Conservation (phyloP, 2,888 invertebrate species). For the Phorcus lineatus region DNA sequence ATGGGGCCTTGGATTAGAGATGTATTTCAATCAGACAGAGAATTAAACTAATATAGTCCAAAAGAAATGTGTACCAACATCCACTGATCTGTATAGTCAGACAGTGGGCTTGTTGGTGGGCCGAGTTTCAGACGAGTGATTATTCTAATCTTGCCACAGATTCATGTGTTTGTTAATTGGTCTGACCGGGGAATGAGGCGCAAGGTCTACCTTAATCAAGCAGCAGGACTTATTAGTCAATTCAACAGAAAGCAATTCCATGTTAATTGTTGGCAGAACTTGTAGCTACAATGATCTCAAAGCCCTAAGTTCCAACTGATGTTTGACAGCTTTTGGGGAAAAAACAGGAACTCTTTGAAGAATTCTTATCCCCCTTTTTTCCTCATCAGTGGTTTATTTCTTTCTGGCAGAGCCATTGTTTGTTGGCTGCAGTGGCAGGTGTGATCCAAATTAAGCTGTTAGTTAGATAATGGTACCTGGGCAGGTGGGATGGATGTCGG, state of each 20-base stretch:
- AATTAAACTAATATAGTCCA: no score
- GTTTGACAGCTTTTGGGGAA: background rate
- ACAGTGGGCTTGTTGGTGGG: no score
- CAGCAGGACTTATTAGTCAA: no score
- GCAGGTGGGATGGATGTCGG: background rate
- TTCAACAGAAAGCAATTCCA: no score
- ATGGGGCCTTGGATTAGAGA: background rate
- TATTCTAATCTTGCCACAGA: no score
- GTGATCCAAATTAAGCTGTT: constrained; percentile 7
- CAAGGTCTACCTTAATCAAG: no score
- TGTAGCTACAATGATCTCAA: background rate
- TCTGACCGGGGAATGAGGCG: no score
- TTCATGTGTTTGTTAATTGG: no score
- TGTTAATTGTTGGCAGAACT: background rate
- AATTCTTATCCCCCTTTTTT: background rate
- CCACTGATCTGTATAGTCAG: no score
- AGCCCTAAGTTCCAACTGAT: background rate
- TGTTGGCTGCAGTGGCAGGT: background rate
- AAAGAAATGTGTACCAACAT: no score
- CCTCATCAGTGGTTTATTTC: background rate
- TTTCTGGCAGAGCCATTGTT: background rate
- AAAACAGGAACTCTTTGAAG: background rate
- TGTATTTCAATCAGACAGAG: background rate
- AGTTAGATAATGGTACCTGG: background rate
- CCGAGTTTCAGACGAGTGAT: no score